These are phyloP conservation scores for Holotrichia oblita DNA, from an alignment of 1,140 invertebrate species.

Conservation along the genomic window DNA sequence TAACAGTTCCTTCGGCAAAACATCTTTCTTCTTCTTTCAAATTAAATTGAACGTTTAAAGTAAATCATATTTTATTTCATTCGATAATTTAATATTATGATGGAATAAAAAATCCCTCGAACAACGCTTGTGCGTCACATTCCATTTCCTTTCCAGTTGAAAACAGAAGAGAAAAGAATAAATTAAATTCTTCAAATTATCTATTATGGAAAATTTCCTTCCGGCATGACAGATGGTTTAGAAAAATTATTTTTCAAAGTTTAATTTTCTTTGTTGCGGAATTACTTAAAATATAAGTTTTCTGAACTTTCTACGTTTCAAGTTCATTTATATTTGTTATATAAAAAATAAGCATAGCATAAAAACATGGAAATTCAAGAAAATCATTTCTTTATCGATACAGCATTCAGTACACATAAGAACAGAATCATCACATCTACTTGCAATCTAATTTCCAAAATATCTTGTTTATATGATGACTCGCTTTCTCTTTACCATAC, in stretches of 20 bases:
- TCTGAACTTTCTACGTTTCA: not conserved
- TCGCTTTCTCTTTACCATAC: no score
- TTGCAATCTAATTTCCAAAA: no score
- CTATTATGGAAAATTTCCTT: not conserved
- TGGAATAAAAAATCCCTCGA: not conserved
- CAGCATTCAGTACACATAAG: no score
- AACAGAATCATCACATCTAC: no score
- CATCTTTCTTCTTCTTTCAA: no score
- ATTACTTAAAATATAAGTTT: not conserved
- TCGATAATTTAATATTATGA: not conserved
- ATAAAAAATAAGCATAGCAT: no score
- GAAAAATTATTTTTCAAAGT: not conserved
- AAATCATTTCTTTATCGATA: no score
- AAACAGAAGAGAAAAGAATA: not conserved
- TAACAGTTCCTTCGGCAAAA: no score
- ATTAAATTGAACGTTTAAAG: not conserved
- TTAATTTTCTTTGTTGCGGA: not conserved
- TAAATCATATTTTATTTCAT: not conserved
- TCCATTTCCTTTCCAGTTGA: not conserved
- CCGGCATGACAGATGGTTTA: not conserved
- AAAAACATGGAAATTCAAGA: no score
- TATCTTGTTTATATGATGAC: no score
- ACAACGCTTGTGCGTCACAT: not conserved
- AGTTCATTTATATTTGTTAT: no score
- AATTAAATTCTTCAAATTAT: not conserved